phyloP scores from a whole-genome alignment of 2,113 vertebrate species.

The Labrus mixtus region DNA sequence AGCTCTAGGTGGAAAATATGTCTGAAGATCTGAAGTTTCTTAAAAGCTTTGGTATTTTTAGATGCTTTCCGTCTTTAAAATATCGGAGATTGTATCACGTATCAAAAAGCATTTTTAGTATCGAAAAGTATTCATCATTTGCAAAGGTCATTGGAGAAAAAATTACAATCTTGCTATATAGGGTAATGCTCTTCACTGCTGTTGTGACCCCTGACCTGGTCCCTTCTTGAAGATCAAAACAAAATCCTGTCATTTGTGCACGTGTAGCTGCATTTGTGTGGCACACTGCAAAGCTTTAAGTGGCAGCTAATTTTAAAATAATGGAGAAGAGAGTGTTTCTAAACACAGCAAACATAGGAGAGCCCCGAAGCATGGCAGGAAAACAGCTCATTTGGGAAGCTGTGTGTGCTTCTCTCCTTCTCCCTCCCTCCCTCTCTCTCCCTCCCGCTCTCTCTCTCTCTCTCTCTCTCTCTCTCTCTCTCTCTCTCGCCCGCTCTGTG shows the following conservation, averaged over 20 bases:
- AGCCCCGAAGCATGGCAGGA: slow-evolving; percentile 57
- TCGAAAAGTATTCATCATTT: neutral
- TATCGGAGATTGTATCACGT: no score
- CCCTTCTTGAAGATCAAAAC: neutral
- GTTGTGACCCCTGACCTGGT: slow-evolving; percentile 2
- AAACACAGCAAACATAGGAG: slow-evolving; percentile 48
- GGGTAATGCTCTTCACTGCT: neutral
- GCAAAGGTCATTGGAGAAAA: neutral
- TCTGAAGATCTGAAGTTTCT: no score
- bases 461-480: neutral
- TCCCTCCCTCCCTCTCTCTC: neutral
- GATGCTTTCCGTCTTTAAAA: no score
- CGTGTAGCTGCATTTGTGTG: neutral
- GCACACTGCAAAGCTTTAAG: slow-evolving; percentile 27
- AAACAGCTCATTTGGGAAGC: slow-evolving; percentile 67
- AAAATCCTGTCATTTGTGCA: neutral
- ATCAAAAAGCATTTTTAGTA: no score
- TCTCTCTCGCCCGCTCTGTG: neutral
- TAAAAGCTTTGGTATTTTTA: no score
- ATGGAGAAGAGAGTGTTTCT: slow-evolving; percentile 45
- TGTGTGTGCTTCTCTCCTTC: slow-evolving; percentile 11
- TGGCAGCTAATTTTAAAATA: slow-evolving; percentile 55
- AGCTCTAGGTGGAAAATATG: no score
- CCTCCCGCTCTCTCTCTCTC: neutral
- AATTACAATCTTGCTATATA: neutral